Evolutionary conservation across 2,113 vertebrate species (phyloP), one percentile per base, ranked within the genome.

Genomic region (Antidorcas marsupialis): DNA sequence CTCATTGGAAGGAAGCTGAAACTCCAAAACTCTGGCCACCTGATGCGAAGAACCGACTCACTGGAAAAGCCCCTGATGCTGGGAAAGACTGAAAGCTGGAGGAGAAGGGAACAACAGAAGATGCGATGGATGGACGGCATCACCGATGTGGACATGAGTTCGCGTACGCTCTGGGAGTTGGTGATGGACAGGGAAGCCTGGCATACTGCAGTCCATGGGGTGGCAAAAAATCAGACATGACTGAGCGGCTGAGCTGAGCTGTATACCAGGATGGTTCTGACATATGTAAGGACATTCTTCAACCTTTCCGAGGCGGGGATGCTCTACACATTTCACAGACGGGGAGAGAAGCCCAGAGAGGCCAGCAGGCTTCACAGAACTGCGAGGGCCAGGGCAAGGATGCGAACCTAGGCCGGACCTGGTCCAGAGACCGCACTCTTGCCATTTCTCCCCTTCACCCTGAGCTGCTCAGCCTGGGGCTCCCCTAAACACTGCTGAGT

Each of bases 161-260:
- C 23, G 10, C 3, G 0, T 39, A 13, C 0, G 2, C 67, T 74
- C n/a, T 9, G 2, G 19, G 10, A 74, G 67, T 6, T 39, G 36
- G 19, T 23, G 67, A 74, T 74, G 67, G 5, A 39, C 67, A 74
- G 67, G 67, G 67, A 74, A 39, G 19, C n/a, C 67, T 74, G 19
- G 67, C 10, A 1, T 23, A 21, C n/a, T 74, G 67, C 2, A 23
- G 21, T 74, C 67, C 36, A 74, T 39, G 67, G 67, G 10, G 67
- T 74, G 6, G 36, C n/a, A 3, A 39, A 74, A 36, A 39, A 12
- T 39, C 2, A 5, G 67, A 74, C 67, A 23, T 19, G 36, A 74
- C 67, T 74, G 67, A 74, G 36, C 0, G 1, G 25, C 36, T 74
- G 67, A 12, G 39, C 67, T 71, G 67, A 74, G 23, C 19, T 78